Evolutionary conservation across 2,797 vertebrate species (phyloP), one percentile per base, ranked within the genome.

Genomic region (Catostomus latipinnis): DNA sequence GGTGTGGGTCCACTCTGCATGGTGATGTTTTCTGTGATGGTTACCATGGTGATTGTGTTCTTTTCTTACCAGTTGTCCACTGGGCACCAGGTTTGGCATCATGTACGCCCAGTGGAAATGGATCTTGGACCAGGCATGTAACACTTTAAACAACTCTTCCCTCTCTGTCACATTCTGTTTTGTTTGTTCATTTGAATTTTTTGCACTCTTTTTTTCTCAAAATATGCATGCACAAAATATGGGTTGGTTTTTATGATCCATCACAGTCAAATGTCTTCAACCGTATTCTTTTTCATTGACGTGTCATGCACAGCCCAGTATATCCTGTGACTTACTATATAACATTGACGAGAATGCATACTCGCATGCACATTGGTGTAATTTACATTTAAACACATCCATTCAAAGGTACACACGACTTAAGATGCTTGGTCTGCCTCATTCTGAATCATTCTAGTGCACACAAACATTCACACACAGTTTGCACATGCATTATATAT

Each of bases 401-500:
- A 72, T 71, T 82, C 67, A 72, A 69, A 85, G 67, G 67, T 68
- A 65, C 62, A 84, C 79, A 78, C 67, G 58, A 77, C 74, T 68
- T 68, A 76, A 76, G 63, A 79, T 79, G 74, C 74, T 82, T 82
- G 71, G 82, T 65, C 79, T 60, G 56, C 66, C 56, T 80, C 71
- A 76, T 74, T 80, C 65, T 74, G 70, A 60, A 78, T 49, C 57
- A 81, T 14, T 78, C 62, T 65, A 73, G 34, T 58, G 22, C 70
- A 72, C 68, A 56, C 57, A 16, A 49, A 72, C 61, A 70, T 46
- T 71, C 60, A 81, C 12, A 76, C 71, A 69, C 58, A 67, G 74
- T 65, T 50, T 73, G 50, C 78, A 65, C 74, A 81, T 81, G 77
- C 80, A 83, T 82, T 72, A 83, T 82, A 80, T 80, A 80, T 87